These are phyloP conservation scores for Drosophila picticornis DNA, from an alignment of 2,888 invertebrate species.

Conservation along the genomic window DNA sequence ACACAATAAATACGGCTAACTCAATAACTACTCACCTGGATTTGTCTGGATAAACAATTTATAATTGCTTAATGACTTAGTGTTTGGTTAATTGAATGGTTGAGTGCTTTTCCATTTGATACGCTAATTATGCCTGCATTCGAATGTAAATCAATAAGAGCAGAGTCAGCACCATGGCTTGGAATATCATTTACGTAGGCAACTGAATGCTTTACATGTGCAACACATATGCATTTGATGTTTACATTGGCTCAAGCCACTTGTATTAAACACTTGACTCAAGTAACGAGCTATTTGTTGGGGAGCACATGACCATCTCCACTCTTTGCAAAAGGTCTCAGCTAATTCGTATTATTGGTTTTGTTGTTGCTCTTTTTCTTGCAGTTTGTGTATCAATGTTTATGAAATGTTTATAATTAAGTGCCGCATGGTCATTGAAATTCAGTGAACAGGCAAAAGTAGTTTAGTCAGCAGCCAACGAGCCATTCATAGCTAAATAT, in stretches of 20 bases:
- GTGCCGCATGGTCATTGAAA: constrained; percentile 66
- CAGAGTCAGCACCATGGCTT: not conserved
- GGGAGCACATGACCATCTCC: not conserved
- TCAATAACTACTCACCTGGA: not conserved
- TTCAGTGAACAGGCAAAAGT: constrained; percentile 74
- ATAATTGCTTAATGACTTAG: constrained; percentile 4
- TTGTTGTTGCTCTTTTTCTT: not conserved
- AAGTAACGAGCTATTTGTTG: constrained; percentile 28
- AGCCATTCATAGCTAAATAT: constrained; percentile 63
- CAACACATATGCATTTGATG: not conserved
- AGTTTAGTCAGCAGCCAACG: constrained; percentile 59
- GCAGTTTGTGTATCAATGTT: constrained; percentile 18
- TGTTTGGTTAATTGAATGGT: not conserved
- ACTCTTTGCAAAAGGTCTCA: not conserved
- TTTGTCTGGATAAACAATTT: constrained; percentile 1
- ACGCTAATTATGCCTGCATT: constrained; percentile 2
- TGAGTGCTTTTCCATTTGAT: constrained; percentile 1
- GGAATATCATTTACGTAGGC: not conserved
- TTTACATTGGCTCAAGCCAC: constrained; percentile 7
- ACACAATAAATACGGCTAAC: not conserved
- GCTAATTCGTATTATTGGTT: not conserved
- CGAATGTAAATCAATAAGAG: not conserved
- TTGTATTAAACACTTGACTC: constrained; percentile 48
- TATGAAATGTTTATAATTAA: constrained; percentile 67
- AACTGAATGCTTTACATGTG: not conserved